Evolutionary conservation across 2,888 invertebrate genomes (phyloP), one percentile per base, ranked within the genome.

Genomic region (Noctua janthina): DNA sequence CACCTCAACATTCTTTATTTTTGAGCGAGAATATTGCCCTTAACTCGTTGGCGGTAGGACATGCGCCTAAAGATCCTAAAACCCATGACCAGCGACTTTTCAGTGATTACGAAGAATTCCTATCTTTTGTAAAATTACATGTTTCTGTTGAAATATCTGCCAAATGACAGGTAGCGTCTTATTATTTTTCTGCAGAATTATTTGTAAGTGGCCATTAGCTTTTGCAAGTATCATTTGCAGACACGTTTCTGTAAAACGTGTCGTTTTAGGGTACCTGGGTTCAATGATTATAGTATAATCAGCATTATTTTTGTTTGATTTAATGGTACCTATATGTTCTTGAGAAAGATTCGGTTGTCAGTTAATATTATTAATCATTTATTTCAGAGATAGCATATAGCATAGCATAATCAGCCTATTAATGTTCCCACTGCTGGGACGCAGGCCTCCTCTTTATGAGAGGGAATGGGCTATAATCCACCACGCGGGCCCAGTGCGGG

Each of bases 171-270:
- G 2, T 13, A 56, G 10, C 7, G 15, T 0, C 39, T 1, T 59
- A 39, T 68, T 74, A 5, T 81, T 68, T 15, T 78, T 59, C 2
- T 69, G 66, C 39, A 6, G 39, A 66, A 81, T 84, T 29, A 72
- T 73, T 62, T 43, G 10, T 20, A 74, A 74, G 43, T 83, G 66
- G 17, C 1, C 23, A 74, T 84, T 81, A 54, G 23, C 1, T 66
- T 66, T 83, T 79, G 68, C 17, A 79, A 76, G 69, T 73, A 70
- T 79, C 56, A 84, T 79, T 75, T 73, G 0, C 1, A 0, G 39
- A 59, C 79, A 79, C 84, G 69, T 84, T 79, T 73, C 15, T 4
- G 0, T 23, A 29, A 62, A 69, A 68, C 84, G 80, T 80, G 84
- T 54, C 4, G n/a, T 59, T 59, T 59, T 59, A 59, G 56, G 4